Evolutionary conservation across 2,888 invertebrate species (phyloP).

Genomic region (Ecdyonurus torrentis): DNA sequence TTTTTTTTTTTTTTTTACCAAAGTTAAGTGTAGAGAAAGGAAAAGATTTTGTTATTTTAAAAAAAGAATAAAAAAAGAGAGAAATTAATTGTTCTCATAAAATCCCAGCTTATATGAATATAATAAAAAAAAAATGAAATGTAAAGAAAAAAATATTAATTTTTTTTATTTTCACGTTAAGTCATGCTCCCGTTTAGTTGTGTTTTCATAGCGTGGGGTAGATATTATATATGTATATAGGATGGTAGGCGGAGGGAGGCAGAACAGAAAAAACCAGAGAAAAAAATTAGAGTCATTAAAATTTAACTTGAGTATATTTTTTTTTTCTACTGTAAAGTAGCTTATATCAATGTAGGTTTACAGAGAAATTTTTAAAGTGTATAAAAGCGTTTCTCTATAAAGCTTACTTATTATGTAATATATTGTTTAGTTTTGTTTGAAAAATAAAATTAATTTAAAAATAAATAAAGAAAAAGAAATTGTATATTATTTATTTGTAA

Average conservation of each 20-base stretch:
- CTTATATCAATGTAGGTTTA: neutral
- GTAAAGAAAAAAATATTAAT: neutral
- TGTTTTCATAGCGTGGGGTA: too few species aligned
- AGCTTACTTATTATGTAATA: too few species aligned
- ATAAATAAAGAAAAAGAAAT: too few species aligned
- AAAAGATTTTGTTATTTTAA: neutral
- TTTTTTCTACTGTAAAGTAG: neutral
- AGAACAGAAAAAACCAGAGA: too few species aligned
- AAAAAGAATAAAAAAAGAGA: neutral
- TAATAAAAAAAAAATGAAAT: neutral
- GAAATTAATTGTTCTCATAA: neutral
- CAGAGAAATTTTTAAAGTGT: neutral
- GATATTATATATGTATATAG: too few species aligned
- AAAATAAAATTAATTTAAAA: too few species aligned
- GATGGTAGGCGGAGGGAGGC: too few species aligned
- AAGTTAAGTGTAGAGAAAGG: too few species aligned
- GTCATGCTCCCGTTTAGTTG: neutral
- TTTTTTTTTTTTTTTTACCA: too few species aligned
- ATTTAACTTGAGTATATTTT: neutral
- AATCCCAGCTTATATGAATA: neutral
- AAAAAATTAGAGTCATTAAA: neutral
- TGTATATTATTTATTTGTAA: too few species aligned
- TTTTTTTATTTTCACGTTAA: neutral
- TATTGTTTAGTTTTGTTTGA: too few species aligned
- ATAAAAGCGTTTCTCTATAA: neutral